phyloP scores from a whole-genome alignment of 2,113 vertebrate species.

The Zosterops hypoxanthus region DNA sequence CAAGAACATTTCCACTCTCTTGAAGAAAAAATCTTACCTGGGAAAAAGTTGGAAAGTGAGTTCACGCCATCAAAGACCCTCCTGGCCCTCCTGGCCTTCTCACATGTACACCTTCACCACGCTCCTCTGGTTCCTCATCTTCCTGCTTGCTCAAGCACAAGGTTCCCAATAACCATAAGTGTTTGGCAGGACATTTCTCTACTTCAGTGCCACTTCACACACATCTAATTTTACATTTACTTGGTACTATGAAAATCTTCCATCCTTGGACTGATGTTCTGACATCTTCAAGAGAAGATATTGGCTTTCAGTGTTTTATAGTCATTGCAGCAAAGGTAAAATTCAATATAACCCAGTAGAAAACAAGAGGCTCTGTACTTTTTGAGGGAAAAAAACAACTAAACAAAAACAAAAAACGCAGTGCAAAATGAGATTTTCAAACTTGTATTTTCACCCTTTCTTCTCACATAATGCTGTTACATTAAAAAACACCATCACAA shows the following conservation, averaged over 20 bases:
- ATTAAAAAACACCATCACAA: not conserved
- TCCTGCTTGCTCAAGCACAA: fast-evolving
- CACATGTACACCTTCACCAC: not conserved
- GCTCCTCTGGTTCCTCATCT: not conserved
- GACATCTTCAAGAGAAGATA: not conserved
- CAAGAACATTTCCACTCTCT: not conserved
- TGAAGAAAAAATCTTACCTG: not conserved
- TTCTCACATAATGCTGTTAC: too few species aligned
- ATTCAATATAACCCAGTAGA: not conserved
- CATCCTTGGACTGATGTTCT: not conserved
- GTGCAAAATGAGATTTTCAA: not conserved
- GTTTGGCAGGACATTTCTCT: not conserved
- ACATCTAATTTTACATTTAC: not conserved
- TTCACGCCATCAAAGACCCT: not conserved
- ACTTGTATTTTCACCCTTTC: not conserved
- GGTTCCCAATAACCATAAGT: fast-evolving
- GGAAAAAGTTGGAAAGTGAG: not conserved
- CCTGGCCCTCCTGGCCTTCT: fast-evolving
- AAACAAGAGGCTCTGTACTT: not conserved
- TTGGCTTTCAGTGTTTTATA: not conserved
- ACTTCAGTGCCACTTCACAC: not conserved
- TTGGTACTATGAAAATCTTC: not conserved
- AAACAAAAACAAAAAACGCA: not conserved
- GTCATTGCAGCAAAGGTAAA: not conserved
- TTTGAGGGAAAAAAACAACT: not conserved